A percentile compares a stretch with the other conserved stretches of the same genome.
Conservation (phyloP, 2,888 invertebrate species). For the Lithosia quadra region DNA sequence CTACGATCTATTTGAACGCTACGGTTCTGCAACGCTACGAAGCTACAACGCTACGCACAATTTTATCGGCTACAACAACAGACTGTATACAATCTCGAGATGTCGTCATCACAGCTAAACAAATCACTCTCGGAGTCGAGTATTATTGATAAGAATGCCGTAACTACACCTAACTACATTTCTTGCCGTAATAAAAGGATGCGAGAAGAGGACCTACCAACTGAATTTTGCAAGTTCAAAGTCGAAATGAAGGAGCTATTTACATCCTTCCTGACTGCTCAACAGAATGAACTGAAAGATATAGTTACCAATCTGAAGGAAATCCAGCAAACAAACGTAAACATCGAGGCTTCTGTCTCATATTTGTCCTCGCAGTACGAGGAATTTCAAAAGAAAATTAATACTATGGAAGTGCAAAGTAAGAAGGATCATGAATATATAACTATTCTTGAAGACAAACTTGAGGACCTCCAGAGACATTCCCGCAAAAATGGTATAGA, state of each 20-base stretch:
- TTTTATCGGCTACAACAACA: not conserved
- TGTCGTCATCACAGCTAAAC: constrained; percentile 5
- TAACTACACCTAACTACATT: constrained; percentile 11
- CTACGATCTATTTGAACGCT: not conserved
- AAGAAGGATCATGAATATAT: constrained; percentile 8
- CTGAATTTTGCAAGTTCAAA: constrained; percentile 17
- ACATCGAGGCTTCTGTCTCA: constrained; percentile 12
- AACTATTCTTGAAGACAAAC: constrained; percentile 1
- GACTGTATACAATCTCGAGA: not conserved
- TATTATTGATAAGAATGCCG: not conserved
- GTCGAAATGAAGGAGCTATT: constrained; percentile 17
- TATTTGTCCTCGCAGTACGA: constrained; percentile 9
- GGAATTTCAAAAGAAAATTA: constrained; percentile 18
- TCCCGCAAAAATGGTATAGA: constrained; percentile 3
- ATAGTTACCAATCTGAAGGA: constrained; percentile 14
- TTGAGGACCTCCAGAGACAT: constrained; percentile 1
- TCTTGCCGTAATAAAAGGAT: constrained; percentile 13
- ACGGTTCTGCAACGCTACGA: constrained; percentile 1
- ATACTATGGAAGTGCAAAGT: not conserved
- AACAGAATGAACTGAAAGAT: too few relatives aligned
- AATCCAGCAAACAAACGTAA: constrained; percentile 15
- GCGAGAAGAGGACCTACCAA: constrained; percentile 18
- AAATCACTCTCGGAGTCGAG: constrained; percentile 21
- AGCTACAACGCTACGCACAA: not conserved
- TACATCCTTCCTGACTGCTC: constrained; percentile 9